Conservation (phyloP, 2,113 vertebrate genomes). For the Trogon surrucura region DNA sequence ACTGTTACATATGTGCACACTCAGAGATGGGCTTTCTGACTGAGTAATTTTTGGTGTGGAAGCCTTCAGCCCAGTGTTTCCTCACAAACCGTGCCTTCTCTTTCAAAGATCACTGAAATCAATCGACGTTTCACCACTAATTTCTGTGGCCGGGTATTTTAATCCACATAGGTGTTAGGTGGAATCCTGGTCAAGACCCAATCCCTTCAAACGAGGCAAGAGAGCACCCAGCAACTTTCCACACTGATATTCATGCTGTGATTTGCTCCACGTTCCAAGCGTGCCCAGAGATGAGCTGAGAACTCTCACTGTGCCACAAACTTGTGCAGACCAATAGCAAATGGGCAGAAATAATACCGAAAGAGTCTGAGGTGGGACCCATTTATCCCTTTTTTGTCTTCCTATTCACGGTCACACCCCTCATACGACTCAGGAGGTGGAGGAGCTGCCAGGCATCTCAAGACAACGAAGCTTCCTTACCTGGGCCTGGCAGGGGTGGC, state of each 20-base stretch:
- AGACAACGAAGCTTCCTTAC: rapidly evolving
- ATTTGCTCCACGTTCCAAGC: not conserved
- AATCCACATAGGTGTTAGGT: not conserved
- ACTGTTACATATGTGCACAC: rapidly evolving
- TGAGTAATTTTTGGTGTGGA: rapidly evolving
- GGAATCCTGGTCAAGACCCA: not conserved
- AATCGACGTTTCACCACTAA: not conserved
- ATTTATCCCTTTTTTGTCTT: not conserved
- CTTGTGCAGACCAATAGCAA: not conserved
- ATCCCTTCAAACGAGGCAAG: not conserved
- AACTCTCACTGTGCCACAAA: not conserved
- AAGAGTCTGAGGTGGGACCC: rapidly evolving
- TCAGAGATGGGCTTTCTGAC: not conserved
- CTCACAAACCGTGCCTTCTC: not conserved
- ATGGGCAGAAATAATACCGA: rapidly evolving
- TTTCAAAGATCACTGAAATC: not conserved
- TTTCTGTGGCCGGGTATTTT: not conserved
- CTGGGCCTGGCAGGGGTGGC: not conserved
- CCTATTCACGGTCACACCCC: rapidly evolving
- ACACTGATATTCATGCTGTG: rapidly evolving
- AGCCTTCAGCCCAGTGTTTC: not conserved
- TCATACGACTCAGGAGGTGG: rapidly evolving
- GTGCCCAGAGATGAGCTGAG: not conserved
- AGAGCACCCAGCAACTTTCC: not conserved
- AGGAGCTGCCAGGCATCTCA: no score